Conservation (phyloP, 2,888 invertebrate species). For the Ochlodes sylvanus region DNA sequence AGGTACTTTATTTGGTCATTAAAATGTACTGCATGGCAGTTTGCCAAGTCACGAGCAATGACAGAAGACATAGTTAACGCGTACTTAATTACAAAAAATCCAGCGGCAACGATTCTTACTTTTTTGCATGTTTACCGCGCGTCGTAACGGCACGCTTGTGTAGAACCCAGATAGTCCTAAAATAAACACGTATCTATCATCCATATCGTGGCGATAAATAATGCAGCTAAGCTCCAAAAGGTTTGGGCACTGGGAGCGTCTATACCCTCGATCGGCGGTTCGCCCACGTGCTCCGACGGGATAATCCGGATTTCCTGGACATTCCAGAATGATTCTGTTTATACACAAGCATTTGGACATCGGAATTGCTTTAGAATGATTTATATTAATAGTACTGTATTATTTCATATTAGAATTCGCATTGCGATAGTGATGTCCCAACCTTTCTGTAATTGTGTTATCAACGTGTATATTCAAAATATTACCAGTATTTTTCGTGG, state of each 20-base stretch:
- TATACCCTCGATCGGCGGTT: slow-evolving; percentile 4
- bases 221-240: slow-evolving; percentile 9
- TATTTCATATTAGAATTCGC: too few relatives aligned
- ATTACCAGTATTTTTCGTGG: too few relatives aligned
- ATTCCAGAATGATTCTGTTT: slow-evolving; percentile 3
- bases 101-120: not conserved
- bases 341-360: slow-evolving; percentile 1
- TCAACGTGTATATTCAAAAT: too few relatives aligned
- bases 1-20: not conserved
- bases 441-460: too few relatives aligned
- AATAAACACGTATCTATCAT: slow-evolving; percentile 12
- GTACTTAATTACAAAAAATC: not conserved
- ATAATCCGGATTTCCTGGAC: slow-evolving; percentile 24
- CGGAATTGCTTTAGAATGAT: not conserved
- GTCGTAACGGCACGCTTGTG: not conserved
- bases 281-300: slow-evolving; percentile 11
- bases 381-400: not conserved
- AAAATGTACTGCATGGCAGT: not conserved
- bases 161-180: not conserved
- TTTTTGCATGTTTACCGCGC: not conserved
- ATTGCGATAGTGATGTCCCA: too few relatives aligned
- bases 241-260: slow-evolving; percentile 8
- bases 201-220: slow-evolving; percentile 11
- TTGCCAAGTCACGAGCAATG: not conserved
- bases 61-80: not conserved